Conservation (phyloP, 2,888 invertebrate genomes). For the Drosophila fulvimacula region DNA sequence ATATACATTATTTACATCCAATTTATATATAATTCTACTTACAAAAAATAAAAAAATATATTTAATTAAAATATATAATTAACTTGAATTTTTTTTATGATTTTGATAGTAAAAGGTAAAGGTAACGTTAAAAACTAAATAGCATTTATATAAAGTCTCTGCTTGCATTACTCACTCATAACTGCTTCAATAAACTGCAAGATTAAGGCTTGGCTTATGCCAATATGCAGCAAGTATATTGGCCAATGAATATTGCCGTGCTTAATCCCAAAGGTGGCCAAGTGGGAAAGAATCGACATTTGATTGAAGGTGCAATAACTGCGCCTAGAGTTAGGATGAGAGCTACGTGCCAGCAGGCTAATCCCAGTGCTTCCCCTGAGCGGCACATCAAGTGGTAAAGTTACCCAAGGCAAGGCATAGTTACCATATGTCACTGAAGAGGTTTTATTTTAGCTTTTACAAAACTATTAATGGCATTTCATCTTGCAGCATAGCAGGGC, state of each 20-base stretch:
- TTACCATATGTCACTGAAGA: not conserved
- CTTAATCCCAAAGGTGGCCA: not conserved
- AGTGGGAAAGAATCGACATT: slow-evolving; percentile 9
- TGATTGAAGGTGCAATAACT: slow-evolving; percentile 17
- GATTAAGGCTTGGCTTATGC: not conserved
- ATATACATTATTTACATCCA: too few relatives aligned
- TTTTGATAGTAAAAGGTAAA: too few relatives aligned
- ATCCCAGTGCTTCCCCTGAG: slow-evolving; percentile 13
- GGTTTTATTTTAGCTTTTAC: not conserved
- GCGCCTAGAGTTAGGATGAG: not conserved
- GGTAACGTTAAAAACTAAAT: too few relatives aligned
- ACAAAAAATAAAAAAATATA: too few relatives aligned
- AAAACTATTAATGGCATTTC: not conserved
- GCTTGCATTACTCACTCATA: not conserved
- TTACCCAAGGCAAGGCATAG: not conserved
- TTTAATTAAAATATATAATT: too few relatives aligned
- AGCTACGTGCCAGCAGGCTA: slow-evolving; percentile 31
- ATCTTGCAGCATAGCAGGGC: too few relatives aligned
- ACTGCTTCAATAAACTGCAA: not conserved
- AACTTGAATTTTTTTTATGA: too few relatives aligned
- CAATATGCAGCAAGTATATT: not conserved
- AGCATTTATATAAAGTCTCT: not conserved
- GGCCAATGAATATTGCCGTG: not conserved
- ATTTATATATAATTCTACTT: too few relatives aligned
- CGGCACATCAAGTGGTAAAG: not conserved